These are phyloP conservation scores for Aethina tumida DNA, from an alignment of 1,140 invertebrate genomes.

Conservation along the genomic window DNA sequence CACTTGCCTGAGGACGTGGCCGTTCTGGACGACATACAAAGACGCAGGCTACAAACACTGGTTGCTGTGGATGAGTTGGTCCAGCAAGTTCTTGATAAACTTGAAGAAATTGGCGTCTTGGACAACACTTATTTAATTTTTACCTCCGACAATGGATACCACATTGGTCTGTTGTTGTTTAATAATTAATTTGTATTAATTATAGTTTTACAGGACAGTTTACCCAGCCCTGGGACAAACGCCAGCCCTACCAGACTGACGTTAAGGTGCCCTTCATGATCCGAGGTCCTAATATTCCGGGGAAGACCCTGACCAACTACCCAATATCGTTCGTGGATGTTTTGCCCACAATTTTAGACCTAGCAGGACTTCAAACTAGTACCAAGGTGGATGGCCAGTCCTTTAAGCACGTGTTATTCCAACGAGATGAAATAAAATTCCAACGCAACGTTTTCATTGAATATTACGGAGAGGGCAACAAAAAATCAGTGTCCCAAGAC, in stretches of 20 bases:
- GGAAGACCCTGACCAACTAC: conserved; percentile 37
- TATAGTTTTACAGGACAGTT: conserved; percentile 64
- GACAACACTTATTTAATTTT: conserved; percentile 73
- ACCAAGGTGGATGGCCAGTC: conserved; percentile 56
- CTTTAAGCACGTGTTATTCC: conserved; percentile 35
- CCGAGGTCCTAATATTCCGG: conserved; percentile 56
- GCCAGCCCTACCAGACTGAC: conserved; percentile 83
- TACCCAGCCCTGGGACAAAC: conserved; percentile 74
- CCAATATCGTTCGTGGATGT: conserved; percentile 70
- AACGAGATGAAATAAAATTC: conserved; percentile 7
- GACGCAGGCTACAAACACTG: conserved; percentile 64
- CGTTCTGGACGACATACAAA: conserved; percentile 57
- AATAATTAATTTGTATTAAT: not conserved
- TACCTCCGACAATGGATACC: conserved; percentile 84
- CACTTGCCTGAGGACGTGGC: conserved; percentile 45
- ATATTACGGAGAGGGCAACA: conserved; percentile 64
- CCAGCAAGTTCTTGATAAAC: conserved; percentile 45
- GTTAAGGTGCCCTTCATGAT: conserved; percentile 73
- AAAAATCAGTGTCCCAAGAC: conserved; percentile 36
- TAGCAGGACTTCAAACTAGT: conserved; percentile 45
- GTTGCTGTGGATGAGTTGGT: conserved; percentile 82
- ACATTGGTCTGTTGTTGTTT: conserved; percentile 53
- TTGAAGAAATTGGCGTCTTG: conserved; percentile 45
- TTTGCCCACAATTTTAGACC: conserved; percentile 66
- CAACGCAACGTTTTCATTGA: conserved; percentile 52